A percentile compares a stretch with the other conserved stretches of the same genome.
Conservation (phyloP, 2,797 vertebrate genomes). For the Gobionotothen gibberifrons region DNA sequence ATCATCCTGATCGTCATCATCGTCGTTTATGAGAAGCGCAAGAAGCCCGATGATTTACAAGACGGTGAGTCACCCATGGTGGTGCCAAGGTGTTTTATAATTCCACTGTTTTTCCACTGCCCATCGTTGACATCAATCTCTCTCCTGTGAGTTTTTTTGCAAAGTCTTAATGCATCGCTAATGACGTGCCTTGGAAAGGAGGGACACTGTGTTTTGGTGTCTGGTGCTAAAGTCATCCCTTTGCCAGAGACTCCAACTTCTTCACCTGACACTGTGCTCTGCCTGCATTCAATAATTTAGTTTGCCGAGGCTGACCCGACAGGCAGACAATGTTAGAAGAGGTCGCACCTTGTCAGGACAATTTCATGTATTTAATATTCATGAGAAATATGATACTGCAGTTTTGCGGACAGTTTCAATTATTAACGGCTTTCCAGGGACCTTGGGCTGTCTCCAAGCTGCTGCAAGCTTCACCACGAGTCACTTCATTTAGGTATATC, state of each 20-base stretch:
- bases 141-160: background rate
- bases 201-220: background rate
- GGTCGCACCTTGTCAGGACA: constrained; percentile 70
- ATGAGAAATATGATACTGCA: constrained; percentile 76
- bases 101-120: constrained; percentile 5
- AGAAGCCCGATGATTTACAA: constrained; percentile 96
- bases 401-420: constrained; percentile 67
- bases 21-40: constrained; percentile 97
- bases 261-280: constrained; percentile 61
- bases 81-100: constrained; percentile 15
- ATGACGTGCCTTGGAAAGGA: background rate
- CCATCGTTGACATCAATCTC: background rate
- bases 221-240: constrained; percentile 26
- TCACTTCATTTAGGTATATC: constrained; percentile 39
- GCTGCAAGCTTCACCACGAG: constrained; percentile 28
- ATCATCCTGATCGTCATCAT: constrained; percentile 96
- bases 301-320: constrained; percentile 52
- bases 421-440: constrained; percentile 75
- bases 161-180: background rate
- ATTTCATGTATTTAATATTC: constrained; percentile 75
- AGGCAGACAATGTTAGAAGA: constrained; percentile 66
- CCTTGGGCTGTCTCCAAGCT: constrained; percentile 46
- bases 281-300: constrained; percentile 77
- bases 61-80: constrained; percentile 88
- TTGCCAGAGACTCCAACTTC: constrained; percentile 13